Percentiles rank a stretch among this genome's conserved stretches.
phyloP scores from a whole-genome alignment of 1,140 invertebrate genomes.

The Bemisia tabaci region DNA sequence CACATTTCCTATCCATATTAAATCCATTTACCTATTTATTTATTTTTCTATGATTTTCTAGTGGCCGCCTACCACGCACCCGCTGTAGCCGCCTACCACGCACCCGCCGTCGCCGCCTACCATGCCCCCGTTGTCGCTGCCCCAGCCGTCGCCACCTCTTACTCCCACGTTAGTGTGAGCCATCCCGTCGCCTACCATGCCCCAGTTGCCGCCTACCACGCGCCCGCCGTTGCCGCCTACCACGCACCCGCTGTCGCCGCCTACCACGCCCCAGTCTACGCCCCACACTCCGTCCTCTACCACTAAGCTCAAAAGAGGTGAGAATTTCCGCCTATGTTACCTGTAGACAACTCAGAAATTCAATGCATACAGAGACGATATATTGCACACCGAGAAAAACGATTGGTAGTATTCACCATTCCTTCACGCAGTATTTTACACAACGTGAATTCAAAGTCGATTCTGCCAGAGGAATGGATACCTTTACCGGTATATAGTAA shows the following conservation, averaged over 20 bases:
- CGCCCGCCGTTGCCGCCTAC: neutral
- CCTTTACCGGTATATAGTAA: too few relatives aligned
- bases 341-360: too few relatives aligned
- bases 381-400: too few relatives aligned
- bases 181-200: neutral
- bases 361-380: too few relatives aligned
- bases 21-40: neutral
- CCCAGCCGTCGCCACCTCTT: neutral
- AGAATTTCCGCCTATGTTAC: too few relatives aligned
- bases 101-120: neutral
- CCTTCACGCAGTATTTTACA: too few relatives aligned
- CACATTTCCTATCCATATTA: neutral
- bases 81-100: neutral
- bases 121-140: neutral
- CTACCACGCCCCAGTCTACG: neutral
- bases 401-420: too few relatives aligned
- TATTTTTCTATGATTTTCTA: neutral
- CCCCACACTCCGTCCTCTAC: neutral
- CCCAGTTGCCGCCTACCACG: neutral
- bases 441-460: too few relatives aligned
- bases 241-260: neutral
- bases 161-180: neutral
- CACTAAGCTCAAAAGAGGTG: neutral
- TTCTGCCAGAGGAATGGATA: too few relatives aligned
- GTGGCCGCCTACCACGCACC: neutral